A percentile compares a stretch with the other conserved stretches of the same genome.
phyloP scores from a whole-genome alignment of 1,140 invertebrate species.

The Scaptomyza pallida region DNA sequence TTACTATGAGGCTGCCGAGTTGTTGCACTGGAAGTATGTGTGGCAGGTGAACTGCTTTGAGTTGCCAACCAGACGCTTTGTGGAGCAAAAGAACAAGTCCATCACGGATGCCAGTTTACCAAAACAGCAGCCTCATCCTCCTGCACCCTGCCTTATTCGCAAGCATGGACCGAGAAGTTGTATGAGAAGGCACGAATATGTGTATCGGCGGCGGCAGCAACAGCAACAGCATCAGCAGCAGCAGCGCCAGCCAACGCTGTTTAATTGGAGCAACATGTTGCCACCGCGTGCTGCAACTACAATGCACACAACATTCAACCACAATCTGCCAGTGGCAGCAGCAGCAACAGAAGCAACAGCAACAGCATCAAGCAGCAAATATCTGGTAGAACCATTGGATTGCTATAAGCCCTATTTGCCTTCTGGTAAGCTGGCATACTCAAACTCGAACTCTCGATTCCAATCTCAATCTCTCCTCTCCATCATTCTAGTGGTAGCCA shows the following conservation, averaged over 20 bases:
- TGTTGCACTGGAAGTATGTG: slow-evolving; percentile 17
- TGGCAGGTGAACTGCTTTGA: slow-evolving; percentile 20
- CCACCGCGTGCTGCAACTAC: background rate
- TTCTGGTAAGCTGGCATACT: background rate
- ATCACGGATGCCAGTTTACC: slow-evolving; percentile 12
- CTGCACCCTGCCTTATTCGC: background rate
- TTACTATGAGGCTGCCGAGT: slow-evolving; percentile 14
- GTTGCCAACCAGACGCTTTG: slow-evolving; percentile 6
- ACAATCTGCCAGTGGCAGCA: background rate
- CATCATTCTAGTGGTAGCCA: background rate
- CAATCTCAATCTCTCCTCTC: background rate
- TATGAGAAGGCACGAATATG: background rate
- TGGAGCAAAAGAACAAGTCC: slow-evolving; percentile 23
- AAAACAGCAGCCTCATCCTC: background rate
- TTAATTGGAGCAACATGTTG: background rate
- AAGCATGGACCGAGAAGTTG: background rate
- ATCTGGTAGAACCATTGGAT: slow-evolving; percentile 27
- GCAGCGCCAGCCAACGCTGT: no score
- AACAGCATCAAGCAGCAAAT: background rate
- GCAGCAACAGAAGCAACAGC: background rate
- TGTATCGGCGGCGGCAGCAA: background rate
- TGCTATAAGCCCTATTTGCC: slow-evolving; percentile 15
- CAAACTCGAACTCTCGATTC: no score
- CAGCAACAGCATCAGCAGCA: background rate
- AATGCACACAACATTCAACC: background rate